These are phyloP conservation scores for Ptychobarbus kaznakovi DNA, from an alignment of 2,797 vertebrate genomes.

Conservation along the genomic window DNA sequence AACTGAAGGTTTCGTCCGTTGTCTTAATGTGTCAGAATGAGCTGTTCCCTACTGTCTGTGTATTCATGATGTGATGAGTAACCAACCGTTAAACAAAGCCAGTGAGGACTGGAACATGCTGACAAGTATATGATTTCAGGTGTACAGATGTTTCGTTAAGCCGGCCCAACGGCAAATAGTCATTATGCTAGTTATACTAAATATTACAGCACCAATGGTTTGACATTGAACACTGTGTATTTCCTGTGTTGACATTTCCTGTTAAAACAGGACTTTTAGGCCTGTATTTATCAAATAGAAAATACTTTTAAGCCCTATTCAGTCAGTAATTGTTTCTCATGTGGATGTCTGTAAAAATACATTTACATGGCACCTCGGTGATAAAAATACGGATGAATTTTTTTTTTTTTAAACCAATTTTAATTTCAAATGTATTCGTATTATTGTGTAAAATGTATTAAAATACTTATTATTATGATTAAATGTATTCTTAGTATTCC, in stretches of 20 bases:
- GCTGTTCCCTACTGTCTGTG: neutral
- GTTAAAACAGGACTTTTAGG: neutral
- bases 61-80: conserved; percentile 12
- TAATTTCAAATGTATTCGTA: no score
- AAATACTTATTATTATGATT: no score
- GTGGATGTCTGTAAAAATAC: no score
- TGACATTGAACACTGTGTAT: neutral
- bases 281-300: neutral
- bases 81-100: conserved; percentile 8
- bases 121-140: neutral
- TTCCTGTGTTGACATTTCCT: neutral
- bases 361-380: no score
- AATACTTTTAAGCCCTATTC: neutral
- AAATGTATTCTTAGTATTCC: no score
- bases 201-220: neutral
- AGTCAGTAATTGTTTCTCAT: no score
- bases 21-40: conserved; percentile 18
- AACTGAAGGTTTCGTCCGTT: conserved; percentile 15
- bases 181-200: neutral
- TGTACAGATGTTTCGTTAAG: neutral
- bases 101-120: neutral
- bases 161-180: neutral
- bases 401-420: no score
- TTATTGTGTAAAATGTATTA: no score
- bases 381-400: no score